Evolutionary conservation across 2,113 vertebrate species (phyloP), one percentile per base, ranked within the genome.

Genomic region (Seriola aureovittata): DNA sequence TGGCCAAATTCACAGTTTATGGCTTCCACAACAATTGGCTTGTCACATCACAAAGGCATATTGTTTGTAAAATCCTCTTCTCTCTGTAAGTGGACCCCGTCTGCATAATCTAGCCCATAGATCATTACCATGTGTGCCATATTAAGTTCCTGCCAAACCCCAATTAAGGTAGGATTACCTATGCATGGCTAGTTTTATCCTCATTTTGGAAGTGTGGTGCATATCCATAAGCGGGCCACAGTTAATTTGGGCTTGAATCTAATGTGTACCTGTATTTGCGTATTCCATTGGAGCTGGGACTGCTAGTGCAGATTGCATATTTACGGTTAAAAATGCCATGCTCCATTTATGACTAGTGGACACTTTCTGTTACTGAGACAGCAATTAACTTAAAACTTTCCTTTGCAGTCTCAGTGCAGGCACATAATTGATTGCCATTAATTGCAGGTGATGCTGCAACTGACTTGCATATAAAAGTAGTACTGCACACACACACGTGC

Each of bases 71-170:
- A 88, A 82, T 34, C 19, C 75, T 21, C 12, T 60, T 80, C 54
- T 76, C 69, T 72, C 62, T 44, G 57, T 60, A 59, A 71, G 48
- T 80, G 71, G 60, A 84, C 77, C 63, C 29, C 40, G 25, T 83
- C 57, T 86, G 86, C 58, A 79, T 85, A 91, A 91, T 90, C 79
- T 82, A 86, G 79, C 73, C 48, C 85, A 77, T 78, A 79, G 76
- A 89, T 92, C 86, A 92, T 90, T 85, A 85, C 80, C 80, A 85
- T 90, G 88, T 88, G 85, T 78, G 85, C 75, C 89, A 86, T 81
- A 87, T 90, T 75, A 79, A 54, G 85, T 71, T 77, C 63, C 80
- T 84, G 89, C 84, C 80, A 87, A 87, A 87, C 78, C 69, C 84
- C 82, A 92, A 88, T 88, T 89, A 89, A 85, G 84, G 73, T 75